Evolutionary conservation across 2,797 vertebrate genomes (phyloP).

Genomic region (Margarornis squamiger): DNA sequence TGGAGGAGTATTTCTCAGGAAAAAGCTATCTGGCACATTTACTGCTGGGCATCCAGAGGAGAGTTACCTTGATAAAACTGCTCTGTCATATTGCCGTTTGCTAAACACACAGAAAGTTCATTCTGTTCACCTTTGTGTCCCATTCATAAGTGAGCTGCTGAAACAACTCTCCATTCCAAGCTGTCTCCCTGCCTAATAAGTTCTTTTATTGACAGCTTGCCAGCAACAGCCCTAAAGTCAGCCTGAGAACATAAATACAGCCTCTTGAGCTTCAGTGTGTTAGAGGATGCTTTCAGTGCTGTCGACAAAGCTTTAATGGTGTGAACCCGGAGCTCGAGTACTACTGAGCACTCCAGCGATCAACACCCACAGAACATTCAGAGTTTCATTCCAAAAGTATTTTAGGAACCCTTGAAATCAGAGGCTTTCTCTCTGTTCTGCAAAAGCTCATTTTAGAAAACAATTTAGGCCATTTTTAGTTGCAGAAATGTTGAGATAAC

Average conservation of each 20-base stretch:
- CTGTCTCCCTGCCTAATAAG: conserved; percentile 49
- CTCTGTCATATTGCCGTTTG: not conserved
- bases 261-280: conserved; percentile 50
- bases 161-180: conserved; percentile 37
- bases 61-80: not conserved
- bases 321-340: conserved; percentile 42
- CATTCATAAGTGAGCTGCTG: conserved; percentile 11
- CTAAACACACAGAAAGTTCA: conserved; percentile 10
- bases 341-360: conserved; percentile 47
- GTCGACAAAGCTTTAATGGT: conserved; percentile 60
- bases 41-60: not conserved
- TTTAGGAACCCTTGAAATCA: conserved; percentile 67
- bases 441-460: conserved; percentile 50
- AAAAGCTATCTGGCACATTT: not conserved
- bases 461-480: conserved; percentile 50
- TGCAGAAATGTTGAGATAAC: conserved; percentile 33
- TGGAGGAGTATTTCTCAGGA: not conserved
- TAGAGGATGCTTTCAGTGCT: conserved; percentile 39
- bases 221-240: conserved; percentile 61
- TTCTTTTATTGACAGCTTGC: conserved; percentile 55
- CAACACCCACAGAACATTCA: conserved; percentile 46
- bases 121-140: conserved; percentile 39
- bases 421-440: conserved; percentile 56
- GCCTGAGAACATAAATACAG: conserved; percentile 62
- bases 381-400: conserved; percentile 40